phyloP scores from a whole-genome alignment of 2,888 invertebrate species.

The Drosophila mimetica region DNA sequence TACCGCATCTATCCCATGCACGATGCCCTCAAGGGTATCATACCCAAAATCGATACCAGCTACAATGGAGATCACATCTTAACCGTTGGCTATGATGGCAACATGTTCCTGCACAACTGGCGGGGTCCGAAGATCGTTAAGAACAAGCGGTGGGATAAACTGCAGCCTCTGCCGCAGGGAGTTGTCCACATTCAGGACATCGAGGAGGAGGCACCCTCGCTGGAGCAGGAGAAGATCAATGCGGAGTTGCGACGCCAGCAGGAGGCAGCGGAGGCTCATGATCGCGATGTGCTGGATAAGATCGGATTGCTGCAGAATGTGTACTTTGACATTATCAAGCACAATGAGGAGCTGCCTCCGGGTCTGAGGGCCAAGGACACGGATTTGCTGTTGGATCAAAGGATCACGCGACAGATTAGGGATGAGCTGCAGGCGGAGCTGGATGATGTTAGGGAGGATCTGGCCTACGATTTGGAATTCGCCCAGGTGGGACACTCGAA shows the following conservation, averaged over 20 bases:
- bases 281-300: constrained; percentile 86
- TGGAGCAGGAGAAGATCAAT: constrained; percentile 89
- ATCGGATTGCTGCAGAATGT: constrained; percentile 86
- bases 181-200: constrained; percentile 66
- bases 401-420: constrained; percentile 88
- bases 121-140: constrained; percentile 74
- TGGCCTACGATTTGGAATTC: constrained; percentile 89
- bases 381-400: constrained; percentile 88
- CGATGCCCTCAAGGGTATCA: constrained; percentile 88
- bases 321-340: constrained; percentile 85
- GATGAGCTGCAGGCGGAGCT: constrained; percentile 87
- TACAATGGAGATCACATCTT: constrained; percentile 86
- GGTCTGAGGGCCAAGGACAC: constrained; percentile 87
- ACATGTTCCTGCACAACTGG: constrained; percentile 89
- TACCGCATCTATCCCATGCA: constrained; percentile 91
- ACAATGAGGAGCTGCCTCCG: constrained; percentile 87
- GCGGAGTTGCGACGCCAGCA: constrained; percentile 85
- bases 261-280: constrained; percentile 85
- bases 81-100: constrained; percentile 90
- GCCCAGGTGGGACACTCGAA: constrained; percentile 87
- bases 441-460: constrained; percentile 87
- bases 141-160: background rate
- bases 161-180: constrained; percentile 40
- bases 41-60: constrained; percentile 88
- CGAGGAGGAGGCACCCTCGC: constrained; percentile 75